Base-by-base conservation (phyloP, 2,113 vertebrate species). In the Neotoma lepida region DNA sequence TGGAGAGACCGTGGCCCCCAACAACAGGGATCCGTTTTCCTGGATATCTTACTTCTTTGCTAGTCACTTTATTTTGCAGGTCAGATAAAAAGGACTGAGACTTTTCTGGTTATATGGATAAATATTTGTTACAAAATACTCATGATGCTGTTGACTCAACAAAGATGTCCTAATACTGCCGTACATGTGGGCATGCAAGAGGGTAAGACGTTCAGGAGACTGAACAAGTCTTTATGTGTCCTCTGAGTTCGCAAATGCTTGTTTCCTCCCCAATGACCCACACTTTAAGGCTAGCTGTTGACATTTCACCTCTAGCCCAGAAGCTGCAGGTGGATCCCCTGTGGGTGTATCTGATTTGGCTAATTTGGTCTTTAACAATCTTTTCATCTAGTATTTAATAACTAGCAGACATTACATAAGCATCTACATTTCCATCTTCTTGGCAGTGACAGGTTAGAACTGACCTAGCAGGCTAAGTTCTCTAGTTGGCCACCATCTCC, bases 41-140 rank as follows among this genome's bases (percentile, higher is more conserved):
- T 54, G 41, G 49, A 30, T 44, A 14, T 44, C 33, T 30, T 58
- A 73, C 73, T 93, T 85, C 46, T 58, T 49, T 30, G 3, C 58
- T 84, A 77, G 66, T 89, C 82, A 70, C n/a, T 74, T 88, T 51
- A 74, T 68, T 96, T 88, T 94, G 14, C 89, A 93, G 33, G 95
- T 86, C 66, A 94, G 5, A 54, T 66, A 88, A 93, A 49, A 49
- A n/a, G 10, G 44, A 44, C 4, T 90, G 66, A 39, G 24, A 56
- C 51, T 84, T 78, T 74, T 78, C 82, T 88, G n/a, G 68, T 94
- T 91, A 66, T 58, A 77, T 77, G 68, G 76, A 90, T 78, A 68
- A 64, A 10, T 77, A 85, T 7, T 78, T 44, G 15, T 93, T 76
- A 35, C n/a, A 91, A 96, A 74, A 91, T 70, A 44, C 66, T 30